Evolutionary conservation across 2,888 invertebrate species (phyloP), one percentile per base, ranked within the genome.

Genomic region (Phengaris alcon): DNA sequence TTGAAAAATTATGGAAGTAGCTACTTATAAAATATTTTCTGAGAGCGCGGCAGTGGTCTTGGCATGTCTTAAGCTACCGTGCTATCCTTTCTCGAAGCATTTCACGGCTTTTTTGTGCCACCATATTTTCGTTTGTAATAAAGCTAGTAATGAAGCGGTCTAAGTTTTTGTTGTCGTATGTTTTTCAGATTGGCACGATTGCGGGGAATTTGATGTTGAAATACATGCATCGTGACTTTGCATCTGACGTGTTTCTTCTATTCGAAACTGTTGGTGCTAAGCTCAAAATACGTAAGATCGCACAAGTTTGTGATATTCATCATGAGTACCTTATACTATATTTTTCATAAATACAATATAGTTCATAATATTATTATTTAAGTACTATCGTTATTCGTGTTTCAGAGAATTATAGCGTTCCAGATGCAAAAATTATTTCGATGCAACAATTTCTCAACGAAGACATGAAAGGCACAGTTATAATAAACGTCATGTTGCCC

Each of bases 131-230:
- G 35, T 35, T 35, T 35, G 35, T 35, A 35, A 35, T 35, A 35
- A 35, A 35, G 22, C 22, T 35, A 1, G 35, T 35, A 35, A 35
- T 35, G 2, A 35, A 35, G 22, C 22, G 22, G 22, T 22, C 22
- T 1, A 22, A 22, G 22, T 22, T 22, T 22, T 22, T 22, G 22
- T 22, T 1, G 0, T 22, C 22, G 5, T 54, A 54, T 54, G 54
- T 54, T 35, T 83, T 84, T 75, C 81, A 95, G 95, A 88, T 94
- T 76, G 96, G 95, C 57, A 95, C 95, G 0, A 85, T 96, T 77
- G 96, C 95, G 68, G 96, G 96, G 0, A 96, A 96, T 83, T 83
- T 97, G 76, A 94, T 95, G 87, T 93, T 96, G 74, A 97, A 96
- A 84, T 94, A 96, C 80, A 82, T 88, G 3, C 91, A 96, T 80